Percentiles rank a stretch among this genome's conserved stretches.
These are phyloP conservation scores for Drosophila rubida DNA, from an alignment of 2,888 invertebrate genomes.

Conservation along the genomic window DNA sequence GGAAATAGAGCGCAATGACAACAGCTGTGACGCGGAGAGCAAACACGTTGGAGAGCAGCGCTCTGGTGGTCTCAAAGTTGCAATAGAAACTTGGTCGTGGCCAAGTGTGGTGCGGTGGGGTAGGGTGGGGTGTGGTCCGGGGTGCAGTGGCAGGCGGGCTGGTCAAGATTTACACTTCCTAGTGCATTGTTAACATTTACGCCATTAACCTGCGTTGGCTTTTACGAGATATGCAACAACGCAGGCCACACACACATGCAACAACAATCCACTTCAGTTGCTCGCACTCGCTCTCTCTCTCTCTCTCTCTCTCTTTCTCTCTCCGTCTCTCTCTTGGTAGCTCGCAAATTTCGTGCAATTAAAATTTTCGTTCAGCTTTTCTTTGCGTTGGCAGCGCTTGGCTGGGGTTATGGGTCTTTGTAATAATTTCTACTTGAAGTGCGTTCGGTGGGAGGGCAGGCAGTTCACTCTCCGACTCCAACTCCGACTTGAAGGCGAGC, in stretches of 20 bases:
- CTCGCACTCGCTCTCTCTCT: background rate
- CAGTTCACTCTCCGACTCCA: background rate
- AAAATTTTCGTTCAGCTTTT: conserved; percentile 79
- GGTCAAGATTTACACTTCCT: conserved; percentile 79
- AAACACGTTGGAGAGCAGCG: conserved; percentile 19
- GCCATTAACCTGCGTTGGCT: conserved; percentile 81
- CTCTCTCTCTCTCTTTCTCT: background rate
- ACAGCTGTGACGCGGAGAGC: background rate
- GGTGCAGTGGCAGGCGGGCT: conserved; percentile 33
- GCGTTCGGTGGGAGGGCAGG: conserved; percentile 18
- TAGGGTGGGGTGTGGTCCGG: background rate
- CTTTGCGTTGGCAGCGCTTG: conserved; percentile 50
- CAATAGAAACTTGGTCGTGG: conserved; percentile 16
- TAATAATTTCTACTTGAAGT: conserved; percentile 74
- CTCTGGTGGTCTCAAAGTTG: conserved; percentile 42
- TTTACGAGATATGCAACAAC: conserved; percentile 55
- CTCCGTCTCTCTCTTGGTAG: background rate
- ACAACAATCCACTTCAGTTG: conserved; percentile 3
- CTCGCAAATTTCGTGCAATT: conserved; percentile 75
- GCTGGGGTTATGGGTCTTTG: conserved; percentile 65
- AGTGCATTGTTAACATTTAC: conserved; percentile 81
- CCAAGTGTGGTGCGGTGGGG: conserved; percentile 13
- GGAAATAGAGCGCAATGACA: conserved; percentile 37
- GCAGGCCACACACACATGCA: conserved; percentile 38
- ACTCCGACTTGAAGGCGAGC: conserved; percentile 21